Evolutionary conservation across 2,888 invertebrate species (phyloP).

Genomic region (Caenorhabditis japonica): DNA sequence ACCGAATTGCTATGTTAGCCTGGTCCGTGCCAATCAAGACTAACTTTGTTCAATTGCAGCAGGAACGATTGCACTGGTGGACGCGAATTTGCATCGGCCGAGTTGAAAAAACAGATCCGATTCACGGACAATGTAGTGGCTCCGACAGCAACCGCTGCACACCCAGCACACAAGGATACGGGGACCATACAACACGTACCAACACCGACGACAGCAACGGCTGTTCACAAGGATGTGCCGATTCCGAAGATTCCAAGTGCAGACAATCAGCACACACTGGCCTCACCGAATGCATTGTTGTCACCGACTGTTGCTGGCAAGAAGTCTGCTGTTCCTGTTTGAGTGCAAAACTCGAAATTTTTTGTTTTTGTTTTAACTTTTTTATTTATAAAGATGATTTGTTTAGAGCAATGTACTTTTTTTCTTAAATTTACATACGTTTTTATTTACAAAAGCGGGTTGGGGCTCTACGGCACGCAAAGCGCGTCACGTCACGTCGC

Average conservation of each 20-base stretch:
- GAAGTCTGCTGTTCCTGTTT: no score
- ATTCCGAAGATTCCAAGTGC: background rate
- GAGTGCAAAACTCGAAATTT: no score
- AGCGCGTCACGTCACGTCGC: no score
- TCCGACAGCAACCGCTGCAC: background rate
- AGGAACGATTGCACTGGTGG: conserved; percentile 27
- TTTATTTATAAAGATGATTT: no score
- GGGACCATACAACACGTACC: no score
- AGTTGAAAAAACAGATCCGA: conserved; percentile 19
- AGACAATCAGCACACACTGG: conserved; percentile 9
- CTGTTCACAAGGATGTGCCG: conserved; percentile 1
- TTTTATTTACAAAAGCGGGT: no score
- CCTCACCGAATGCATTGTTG: conserved; percentile 18
- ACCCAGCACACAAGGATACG: no score
- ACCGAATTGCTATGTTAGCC: conserved; percentile 35
- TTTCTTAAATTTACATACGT: no score
- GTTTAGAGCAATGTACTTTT: no score
- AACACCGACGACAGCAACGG: background rate
- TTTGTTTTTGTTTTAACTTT: no score
- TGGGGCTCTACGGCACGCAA: no score
- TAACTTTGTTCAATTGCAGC: conserved; percentile 1
- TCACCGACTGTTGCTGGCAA: no score
- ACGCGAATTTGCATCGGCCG: conserved; percentile 20
- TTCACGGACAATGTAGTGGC: conserved; percentile 21
- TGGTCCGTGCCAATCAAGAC: background rate